Conservation (phyloP, 2,888 invertebrate genomes). For the Tipula confusa region DNA sequence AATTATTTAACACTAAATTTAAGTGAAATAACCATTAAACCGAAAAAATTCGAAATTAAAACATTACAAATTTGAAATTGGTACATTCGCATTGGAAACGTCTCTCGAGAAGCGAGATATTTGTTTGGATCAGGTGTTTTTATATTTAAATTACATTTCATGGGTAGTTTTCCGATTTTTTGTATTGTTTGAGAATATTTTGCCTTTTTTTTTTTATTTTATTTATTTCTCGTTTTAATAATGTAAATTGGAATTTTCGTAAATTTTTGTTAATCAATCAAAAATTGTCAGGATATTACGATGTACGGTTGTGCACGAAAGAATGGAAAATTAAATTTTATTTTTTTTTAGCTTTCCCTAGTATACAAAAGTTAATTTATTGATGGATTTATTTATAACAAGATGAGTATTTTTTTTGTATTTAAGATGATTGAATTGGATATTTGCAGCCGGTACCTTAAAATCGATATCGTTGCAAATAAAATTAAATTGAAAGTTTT, state of each 20-base stretch:
- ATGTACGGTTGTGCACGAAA: not conserved
- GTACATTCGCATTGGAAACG: too few relatives aligned
- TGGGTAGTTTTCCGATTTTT: constrained; percentile 3
- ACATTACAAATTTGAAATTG: too few relatives aligned
- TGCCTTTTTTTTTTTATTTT: not conserved
- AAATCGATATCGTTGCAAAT: not conserved
- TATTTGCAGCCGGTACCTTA: not conserved
- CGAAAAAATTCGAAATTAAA: too few relatives aligned
- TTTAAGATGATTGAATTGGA: constrained; percentile 3
- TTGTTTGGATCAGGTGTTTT: not conserved
- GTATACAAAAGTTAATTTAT: not conserved
- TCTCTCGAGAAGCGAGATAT: not conserved
- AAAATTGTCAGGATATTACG: constrained; percentile 3
- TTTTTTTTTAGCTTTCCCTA: too few relatives aligned
- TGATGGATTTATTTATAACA: constrained; percentile 12
- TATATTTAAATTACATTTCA: constrained; percentile 20
- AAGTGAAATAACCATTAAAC: too few relatives aligned
- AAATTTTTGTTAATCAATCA: not conserved
- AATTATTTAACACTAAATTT: too few relatives aligned
- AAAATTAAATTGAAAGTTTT: too few relatives aligned
- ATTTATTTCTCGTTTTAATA: too few relatives aligned
- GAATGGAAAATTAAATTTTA: not conserved
- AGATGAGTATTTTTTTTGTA: not conserved
- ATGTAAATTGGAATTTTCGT: not conserved
- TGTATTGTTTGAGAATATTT: not conserved